Conservation (phyloP, 2,113 vertebrate genomes). For the Corythornis madagascariensis region DNA sequence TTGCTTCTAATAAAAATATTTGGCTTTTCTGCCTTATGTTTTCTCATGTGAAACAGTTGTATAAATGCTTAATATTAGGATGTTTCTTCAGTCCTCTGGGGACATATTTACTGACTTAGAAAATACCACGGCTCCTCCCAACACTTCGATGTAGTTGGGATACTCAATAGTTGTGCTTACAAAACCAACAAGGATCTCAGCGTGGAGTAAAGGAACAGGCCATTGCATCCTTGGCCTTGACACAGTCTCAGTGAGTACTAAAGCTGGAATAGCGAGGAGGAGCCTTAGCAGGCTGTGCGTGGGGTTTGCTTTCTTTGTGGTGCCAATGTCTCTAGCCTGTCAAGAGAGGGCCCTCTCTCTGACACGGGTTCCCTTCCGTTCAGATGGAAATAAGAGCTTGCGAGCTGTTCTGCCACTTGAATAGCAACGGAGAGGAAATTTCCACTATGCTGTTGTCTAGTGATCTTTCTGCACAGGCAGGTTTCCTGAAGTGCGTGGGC, state of each 20-base stretch:
- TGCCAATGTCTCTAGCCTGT: conserved; percentile 18
- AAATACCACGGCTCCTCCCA: conserved; percentile 15
- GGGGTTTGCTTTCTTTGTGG: conserved; percentile 18
- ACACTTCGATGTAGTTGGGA: conserved; percentile 14
- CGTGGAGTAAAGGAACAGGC: conserved; percentile 8
- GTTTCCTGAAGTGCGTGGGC: conserved; percentile 41
- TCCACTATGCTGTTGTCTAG: conserved; percentile 73
- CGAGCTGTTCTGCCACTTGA: conserved; percentile 35
- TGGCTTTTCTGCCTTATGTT: conserved; percentile 34
- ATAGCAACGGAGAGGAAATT: conserved; percentile 78
- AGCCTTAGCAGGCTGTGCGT: neutral
- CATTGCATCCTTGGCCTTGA: conserved; percentile 51
- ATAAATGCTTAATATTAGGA: conserved; percentile 23
- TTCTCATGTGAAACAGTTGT: conserved; percentile 25
- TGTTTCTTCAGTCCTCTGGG: conserved; percentile 38
- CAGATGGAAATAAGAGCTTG: conserved; percentile 73
- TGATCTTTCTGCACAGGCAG: conserved; percentile 54
- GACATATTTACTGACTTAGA: conserved; percentile 40
- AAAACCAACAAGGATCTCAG: conserved; percentile 58
- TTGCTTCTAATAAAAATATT: conserved; percentile 56
- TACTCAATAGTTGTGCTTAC: conserved; percentile 27
- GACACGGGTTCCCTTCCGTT: conserved; percentile 66
- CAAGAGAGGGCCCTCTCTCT: conserved; percentile 38
- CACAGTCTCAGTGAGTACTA: conserved; percentile 18
- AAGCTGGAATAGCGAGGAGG: conserved; percentile 25